Conservation (phyloP, 1,140 invertebrate species). For the Trachymyrmex cornetzi region DNA sequence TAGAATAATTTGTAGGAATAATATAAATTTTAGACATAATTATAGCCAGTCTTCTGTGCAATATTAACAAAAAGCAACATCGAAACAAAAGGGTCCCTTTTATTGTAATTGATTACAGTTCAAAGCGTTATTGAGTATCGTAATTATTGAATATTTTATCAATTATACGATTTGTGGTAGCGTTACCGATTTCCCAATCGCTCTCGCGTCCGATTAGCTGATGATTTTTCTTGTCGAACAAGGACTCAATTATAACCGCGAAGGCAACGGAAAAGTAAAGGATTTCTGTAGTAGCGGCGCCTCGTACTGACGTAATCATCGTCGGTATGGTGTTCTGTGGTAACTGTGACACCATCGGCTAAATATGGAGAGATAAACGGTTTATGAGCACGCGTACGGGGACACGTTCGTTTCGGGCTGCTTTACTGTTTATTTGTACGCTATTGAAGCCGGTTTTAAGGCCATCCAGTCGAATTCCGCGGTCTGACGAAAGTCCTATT, state of each 20-base stretch:
- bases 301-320: conserved; percentile 64
- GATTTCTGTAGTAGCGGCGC: conserved; percentile 16
- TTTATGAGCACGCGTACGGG: not conserved
- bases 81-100: not conserved
- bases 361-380: conserved; percentile 64
- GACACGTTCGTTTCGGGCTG: conserved; percentile 31
- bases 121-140: not conserved
- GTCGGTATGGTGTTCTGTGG: conserved; percentile 51
- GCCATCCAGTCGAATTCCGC: conserved; percentile 13
- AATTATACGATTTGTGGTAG: not conserved
- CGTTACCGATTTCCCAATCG: not conserved
- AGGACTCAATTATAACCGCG: not conserved
- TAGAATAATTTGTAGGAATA: not conserved
- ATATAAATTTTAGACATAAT: conserved; percentile 8
- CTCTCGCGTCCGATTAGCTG: not conserved
- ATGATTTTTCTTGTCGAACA: not conserved
- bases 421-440: conserved; percentile 19
- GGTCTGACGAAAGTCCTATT: conserved; percentile 29
- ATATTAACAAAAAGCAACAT: not conserved
- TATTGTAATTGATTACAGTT: not conserved
- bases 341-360: conserved; percentile 63
- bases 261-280: not conserved
- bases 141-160: conserved; percentile 4
- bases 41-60: not conserved
- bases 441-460: conserved; percentile 41